These are phyloP conservation scores for Limnodromus scolopaceus DNA, from an alignment of 2,797 vertebrate species.

Conservation along the genomic window DNA sequence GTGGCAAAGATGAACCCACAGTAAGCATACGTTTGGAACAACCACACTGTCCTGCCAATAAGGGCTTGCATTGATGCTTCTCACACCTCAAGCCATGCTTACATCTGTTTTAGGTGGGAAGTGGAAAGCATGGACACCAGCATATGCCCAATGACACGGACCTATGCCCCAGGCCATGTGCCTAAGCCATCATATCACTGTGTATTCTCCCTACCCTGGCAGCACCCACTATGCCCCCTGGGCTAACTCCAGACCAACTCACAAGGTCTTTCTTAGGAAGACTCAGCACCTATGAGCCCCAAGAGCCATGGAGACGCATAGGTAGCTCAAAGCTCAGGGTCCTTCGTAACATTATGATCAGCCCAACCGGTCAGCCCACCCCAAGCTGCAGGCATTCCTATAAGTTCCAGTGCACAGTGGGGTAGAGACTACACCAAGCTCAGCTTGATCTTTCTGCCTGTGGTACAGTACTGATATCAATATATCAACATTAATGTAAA, in stretches of 20 bases:
- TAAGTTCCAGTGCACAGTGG: rapidly evolving
- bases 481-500: rapidly evolving
- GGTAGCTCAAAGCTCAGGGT: not conserved
- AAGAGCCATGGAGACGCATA: rapidly evolving
- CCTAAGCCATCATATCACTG: not conserved
- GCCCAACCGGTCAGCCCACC: not conserved
- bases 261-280: not conserved
- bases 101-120: not conserved
- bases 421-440: not conserved
- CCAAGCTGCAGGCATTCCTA: not conserved
- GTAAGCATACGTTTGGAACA: rapidly evolving
- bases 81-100: not conserved
- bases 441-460: not conserved
- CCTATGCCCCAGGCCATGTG: rapidly evolving
- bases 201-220: rapidly evolving
- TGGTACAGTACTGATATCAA: not conserved
- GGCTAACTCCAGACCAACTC: not conserved
- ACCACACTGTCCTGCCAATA: too few species aligned
- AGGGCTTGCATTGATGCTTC: not conserved
- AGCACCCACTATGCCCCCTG: rapidly evolving
- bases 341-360: rapidly evolving
- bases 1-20: not conserved
- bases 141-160: rapidly evolving
- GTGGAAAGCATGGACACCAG: rapidly evolving
- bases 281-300: rapidly evolving